These are phyloP conservation scores for Chrysolina oricalcia DNA, from an alignment of 2,888 invertebrate species.

Conservation along the genomic window DNA sequence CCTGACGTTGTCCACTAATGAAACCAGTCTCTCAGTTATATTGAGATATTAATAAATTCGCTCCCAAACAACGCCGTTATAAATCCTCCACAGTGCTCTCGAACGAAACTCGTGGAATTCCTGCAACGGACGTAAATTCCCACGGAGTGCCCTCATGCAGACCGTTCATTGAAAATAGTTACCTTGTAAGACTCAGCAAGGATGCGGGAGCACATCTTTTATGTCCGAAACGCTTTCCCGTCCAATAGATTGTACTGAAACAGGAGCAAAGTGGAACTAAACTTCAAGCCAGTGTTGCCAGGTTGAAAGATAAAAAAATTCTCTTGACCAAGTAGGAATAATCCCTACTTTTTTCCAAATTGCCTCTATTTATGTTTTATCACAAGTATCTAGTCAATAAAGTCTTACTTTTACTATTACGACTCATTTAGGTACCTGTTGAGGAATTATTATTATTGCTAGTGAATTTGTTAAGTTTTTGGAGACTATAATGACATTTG, in stretches of 20 bases:
- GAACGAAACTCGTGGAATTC: conserved; percentile 13
- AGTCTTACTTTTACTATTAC: too few relatives aligned
- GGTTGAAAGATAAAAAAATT: too few relatives aligned
- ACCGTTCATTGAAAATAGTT: conserved; percentile 31
- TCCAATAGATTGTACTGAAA: conserved; percentile 44
- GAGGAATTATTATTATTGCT: too few relatives aligned
- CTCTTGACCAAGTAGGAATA: too few relatives aligned
- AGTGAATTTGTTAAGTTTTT: too few relatives aligned
- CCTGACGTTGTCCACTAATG: too few relatives aligned
- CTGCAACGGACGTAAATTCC: conserved; percentile 1
- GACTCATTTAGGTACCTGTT: too few relatives aligned
- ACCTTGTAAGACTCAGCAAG: conserved; percentile 22
- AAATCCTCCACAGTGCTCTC: conserved; percentile 1
- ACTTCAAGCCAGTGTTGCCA: background rate
- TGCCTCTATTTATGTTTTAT: too few relatives aligned
- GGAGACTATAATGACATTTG: too few relatives aligned
- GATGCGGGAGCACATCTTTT: conserved; percentile 36
- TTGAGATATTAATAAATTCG: background rate
- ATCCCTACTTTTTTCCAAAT: too few relatives aligned
- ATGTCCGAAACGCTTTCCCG: conserved; percentile 37
- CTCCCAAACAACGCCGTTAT: background rate
- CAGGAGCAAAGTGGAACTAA: conserved; percentile 29
- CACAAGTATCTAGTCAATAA: too few relatives aligned
- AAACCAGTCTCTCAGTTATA: background rate
- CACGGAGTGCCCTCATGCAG: conserved; percentile 19